Percentiles rank a stretch among this genome's conserved stretches.
Evolutionary conservation across 2,113 vertebrate species (phyloP).

Genomic region (Brevimyrus niger): DNA sequence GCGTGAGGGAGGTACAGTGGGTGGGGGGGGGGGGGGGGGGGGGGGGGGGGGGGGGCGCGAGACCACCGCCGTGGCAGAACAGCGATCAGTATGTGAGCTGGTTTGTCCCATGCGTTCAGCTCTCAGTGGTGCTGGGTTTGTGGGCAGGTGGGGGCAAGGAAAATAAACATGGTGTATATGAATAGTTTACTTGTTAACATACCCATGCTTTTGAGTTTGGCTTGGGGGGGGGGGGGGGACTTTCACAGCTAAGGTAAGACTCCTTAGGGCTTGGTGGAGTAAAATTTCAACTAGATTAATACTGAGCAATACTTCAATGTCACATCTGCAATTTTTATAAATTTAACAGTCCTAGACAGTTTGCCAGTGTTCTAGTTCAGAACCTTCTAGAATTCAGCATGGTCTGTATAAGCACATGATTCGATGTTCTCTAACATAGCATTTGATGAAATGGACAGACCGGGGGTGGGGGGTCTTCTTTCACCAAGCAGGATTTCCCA

Average conservation of each 20-base stretch:
- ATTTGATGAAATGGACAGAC: background rate
- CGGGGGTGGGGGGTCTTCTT: background rate
- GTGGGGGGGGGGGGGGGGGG: background rate
- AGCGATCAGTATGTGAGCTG: conserved; percentile 38
- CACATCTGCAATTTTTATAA: background rate
- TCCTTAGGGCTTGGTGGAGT: background rate
- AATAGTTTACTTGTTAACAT: conserved; percentile 40
- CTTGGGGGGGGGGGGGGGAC: background rate
- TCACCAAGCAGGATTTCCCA: background rate
- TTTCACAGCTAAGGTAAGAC: conserved; percentile 21
- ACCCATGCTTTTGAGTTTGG: background rate
- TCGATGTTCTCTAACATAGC: background rate
- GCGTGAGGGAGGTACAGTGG: no score
- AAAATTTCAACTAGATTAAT: background rate
- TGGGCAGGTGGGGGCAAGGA: conserved; percentile 28
- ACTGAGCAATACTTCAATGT: background rate
- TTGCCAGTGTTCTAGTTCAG: background rate
- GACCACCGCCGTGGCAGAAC: conserved; percentile 46
- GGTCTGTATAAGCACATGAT: background rate
- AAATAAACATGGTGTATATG: conserved; percentile 25
- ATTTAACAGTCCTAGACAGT: background rate
- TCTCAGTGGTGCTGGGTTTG: conserved; percentile 35
- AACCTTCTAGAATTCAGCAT: background rate
- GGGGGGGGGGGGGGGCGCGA: background rate
- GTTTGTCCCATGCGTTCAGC: conserved; percentile 24